These are phyloP conservation scores for Coregonus ussuriensis DNA, from an alignment of 2,797 vertebrate species.

Conservation along the genomic window DNA sequence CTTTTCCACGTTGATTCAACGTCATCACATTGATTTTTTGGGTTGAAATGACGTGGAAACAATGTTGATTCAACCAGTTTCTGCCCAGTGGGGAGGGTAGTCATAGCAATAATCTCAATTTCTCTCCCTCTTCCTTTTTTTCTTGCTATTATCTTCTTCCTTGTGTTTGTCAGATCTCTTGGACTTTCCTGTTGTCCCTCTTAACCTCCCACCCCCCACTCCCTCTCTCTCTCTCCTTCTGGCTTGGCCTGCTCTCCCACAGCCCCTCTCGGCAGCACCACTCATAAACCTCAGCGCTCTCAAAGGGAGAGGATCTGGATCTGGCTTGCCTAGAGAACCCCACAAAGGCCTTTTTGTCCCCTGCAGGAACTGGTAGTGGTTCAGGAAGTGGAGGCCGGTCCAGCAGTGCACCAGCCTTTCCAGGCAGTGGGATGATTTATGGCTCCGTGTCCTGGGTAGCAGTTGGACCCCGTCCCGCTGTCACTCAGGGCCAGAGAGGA, in stretches of 20 bases:
- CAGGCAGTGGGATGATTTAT: conserved; percentile 99
- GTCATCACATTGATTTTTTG: too few species aligned
- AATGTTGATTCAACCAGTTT: too few species aligned
- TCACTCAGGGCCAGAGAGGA: conserved; percentile 88
- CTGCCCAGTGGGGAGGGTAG: neutral
- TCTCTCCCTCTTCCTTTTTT: neutral
- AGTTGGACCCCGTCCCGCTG: conserved; percentile 93
- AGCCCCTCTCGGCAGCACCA: conserved; percentile 52
- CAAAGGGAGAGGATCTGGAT: conserved; percentile 69
- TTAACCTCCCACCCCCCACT: conserved; percentile 8
- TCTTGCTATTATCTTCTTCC: neutral
- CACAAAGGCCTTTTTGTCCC: conserved; percentile 93
- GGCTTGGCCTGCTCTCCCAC: conserved; percentile 39
- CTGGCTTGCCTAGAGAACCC: conserved; percentile 63
- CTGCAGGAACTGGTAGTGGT: conserved; percentile 82
- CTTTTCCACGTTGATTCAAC: too few species aligned
- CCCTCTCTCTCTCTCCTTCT: conserved; percentile 29
- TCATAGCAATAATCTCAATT: neutral
- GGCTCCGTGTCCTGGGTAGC: conserved; percentile 90
- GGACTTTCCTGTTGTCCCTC: neutral
- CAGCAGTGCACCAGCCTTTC: conserved; percentile 75
- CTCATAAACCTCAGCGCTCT: conserved; percentile 74
- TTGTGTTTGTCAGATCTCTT: too few species aligned
- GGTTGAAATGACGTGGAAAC: too few species aligned
- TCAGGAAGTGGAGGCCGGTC: conserved; percentile 82